A percentile compares a stretch with the other conserved stretches of the same genome.
Conservation (phyloP, 2,797 vertebrate genomes). For the Pogonophryne albipinna region DNA sequence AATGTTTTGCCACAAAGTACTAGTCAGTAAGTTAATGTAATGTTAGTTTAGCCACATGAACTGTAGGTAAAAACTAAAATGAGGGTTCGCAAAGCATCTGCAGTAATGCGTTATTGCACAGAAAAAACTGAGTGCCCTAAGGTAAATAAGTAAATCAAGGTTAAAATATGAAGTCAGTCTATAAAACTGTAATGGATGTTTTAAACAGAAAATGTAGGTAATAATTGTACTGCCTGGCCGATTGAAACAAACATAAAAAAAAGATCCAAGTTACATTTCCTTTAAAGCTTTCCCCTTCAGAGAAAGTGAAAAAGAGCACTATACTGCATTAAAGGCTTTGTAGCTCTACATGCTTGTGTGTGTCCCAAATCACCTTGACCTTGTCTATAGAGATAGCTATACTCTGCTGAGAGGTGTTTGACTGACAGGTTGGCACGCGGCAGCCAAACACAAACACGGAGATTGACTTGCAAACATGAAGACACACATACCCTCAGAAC, state of each 20-base stretch:
- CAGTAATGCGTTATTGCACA: not conserved
- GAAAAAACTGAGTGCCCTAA: not conserved
- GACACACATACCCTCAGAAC: constrained; percentile 28
- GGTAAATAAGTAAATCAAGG: not conserved
- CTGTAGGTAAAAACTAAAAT: constrained; percentile 5
- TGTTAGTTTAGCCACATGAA: too few relatives aligned
- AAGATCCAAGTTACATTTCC: not conserved
- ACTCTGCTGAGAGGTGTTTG: constrained; percentile 61
- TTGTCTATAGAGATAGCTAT: constrained; percentile 68
- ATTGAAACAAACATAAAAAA: not conserved
- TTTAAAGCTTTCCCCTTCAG: constrained; percentile 16
- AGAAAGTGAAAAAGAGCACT: not conserved
- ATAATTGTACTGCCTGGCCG: not conserved
- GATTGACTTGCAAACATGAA: constrained; percentile 51
- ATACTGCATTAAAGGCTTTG: constrained; percentile 31
- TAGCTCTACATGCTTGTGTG: constrained; percentile 45
- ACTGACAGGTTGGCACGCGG: constrained; percentile 63
- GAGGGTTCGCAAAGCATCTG: not conserved
- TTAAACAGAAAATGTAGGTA: not conserved
- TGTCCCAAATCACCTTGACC: constrained; percentile 68
- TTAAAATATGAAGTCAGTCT: not conserved
- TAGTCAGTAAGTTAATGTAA: too few relatives aligned
- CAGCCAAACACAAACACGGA: constrained; percentile 48
- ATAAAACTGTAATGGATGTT: constrained; percentile 7
- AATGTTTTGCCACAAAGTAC: too few relatives aligned